Evolutionary conservation across 2,888 invertebrate genomes (phyloP), one percentile per base, ranked within the genome.

Genomic region (Prosapia bicincta): DNA sequence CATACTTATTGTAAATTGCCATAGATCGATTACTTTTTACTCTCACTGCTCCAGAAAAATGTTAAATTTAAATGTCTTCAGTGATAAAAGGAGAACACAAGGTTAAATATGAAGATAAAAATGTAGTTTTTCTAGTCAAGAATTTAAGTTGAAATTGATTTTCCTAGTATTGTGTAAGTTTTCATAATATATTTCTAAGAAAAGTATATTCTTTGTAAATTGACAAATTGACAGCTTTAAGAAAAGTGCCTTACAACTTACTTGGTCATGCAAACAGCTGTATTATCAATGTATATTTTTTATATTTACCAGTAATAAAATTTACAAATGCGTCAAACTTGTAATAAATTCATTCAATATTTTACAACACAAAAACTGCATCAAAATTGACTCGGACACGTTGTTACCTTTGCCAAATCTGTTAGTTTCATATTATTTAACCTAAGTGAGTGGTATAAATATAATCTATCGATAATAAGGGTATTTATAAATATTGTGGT

Each of bases 391-490:
- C n/a, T n/a, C n/a, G n/a, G 54, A 54, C 20, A 54, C 20, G 5
- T 20, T 20, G 54, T 3, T 20, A 54, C n/a, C 13, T 54, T n/a
- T 5, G 13, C 54, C 54, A 54, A 54, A 54, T 54, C 54, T 20
- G 54, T 54, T 54, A 1, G 2, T 54, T 54, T 54, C 54, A 54
- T 54, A 13, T 20, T 54, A 54, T 54, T 20, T 54, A 54, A 54
- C n/a, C 20, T 54, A 54, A 54, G 13, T 54, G 54, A 54, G 54
- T 54, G 54, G 54, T 54, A 54, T 54, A 54, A 54, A 65, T 74
- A 25, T 74, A 74, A 74, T 74, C 74, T 66, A 74, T 69, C 69
- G 69, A 74, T 69, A 65, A n/a, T 74, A 74, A 74, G 74, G 74
- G 74, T 74, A 74, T 68, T 54, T 65, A 65, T 68, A 67, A 71